Evolutionary conservation across 2,888 invertebrate genomes (phyloP), one percentile per base, ranked within the genome.

Genomic region (Actias luna): DNA sequence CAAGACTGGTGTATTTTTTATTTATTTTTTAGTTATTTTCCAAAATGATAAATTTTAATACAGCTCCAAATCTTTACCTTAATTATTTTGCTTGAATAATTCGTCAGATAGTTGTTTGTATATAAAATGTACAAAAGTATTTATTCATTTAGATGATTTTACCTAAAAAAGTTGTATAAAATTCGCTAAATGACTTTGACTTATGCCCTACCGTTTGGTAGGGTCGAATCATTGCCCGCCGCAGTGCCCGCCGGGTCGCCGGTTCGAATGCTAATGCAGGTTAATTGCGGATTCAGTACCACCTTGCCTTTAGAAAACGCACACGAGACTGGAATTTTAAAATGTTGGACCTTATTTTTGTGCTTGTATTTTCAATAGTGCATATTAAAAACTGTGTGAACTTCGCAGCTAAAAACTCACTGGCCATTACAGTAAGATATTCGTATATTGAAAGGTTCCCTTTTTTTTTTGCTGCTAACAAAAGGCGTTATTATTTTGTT

Each of bases 221-320:
- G 68, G 74, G 76, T 74, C 76, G 71, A 63, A 63, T 63, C 55
- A 69, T 73, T 68, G 68, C 62, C 57, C 71, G 69, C 59, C 73
- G 63, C 55, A 69, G 73, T 68, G 68, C 62, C 57, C 71, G 69
- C 59, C 73, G 63, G 80, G 77, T 84, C 83, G 82, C 67, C 78
- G 69, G 84, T 82, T 80, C 83, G 78, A 74, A 88, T 88, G 83
- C 82, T 83, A 87, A 88, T 86, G 79, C 82, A 71, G 83, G 84
- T 86, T 88, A 87, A 88, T 89, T 88, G 87, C 83, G 80, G 81
- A 89, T 88, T 88, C 88, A 85, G 79, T 68, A 67, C 80, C 79
- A 82, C 82, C 82, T 76, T 71, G 75, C 77, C 79, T 80, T 79
- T 85, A 85, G 84, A 86, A 86, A 87, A 83, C 83, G 66, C 62